A percentile compares a stretch with the other conserved stretches of the same genome.
phyloP scores from a whole-genome alignment of 2,888 invertebrate genomes.

The Sarcophaga caerulescens region DNA sequence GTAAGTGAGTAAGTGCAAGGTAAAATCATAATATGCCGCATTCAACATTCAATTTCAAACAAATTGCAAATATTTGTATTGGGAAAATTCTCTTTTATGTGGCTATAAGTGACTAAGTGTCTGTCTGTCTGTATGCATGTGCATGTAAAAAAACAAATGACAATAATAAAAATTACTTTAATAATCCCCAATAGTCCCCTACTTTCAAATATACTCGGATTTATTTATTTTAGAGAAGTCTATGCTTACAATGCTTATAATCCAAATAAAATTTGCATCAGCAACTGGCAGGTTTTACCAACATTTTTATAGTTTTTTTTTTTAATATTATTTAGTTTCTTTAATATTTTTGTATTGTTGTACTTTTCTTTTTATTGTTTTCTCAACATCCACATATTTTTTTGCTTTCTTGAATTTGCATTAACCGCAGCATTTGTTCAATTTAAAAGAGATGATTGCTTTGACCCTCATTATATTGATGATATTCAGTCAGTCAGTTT shows the following conservation, averaged over 20 bases:
- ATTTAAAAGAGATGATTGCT: slow-evolving; percentile 66
- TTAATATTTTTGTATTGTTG: slow-evolving; percentile 14
- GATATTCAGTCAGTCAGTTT: slow-evolving; percentile 5
- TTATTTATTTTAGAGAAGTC: background rate
- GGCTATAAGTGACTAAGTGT: background rate
- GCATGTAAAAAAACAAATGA: background rate
- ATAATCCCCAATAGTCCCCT: slow-evolving; percentile 35
- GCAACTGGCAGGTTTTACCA: slow-evolving; percentile 55
- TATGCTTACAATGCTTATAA: background rate
- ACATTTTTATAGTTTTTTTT: slow-evolving; percentile 31
- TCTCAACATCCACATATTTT: background rate
- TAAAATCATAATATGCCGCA: slow-evolving; percentile 56
- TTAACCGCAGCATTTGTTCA: slow-evolving; percentile 58
- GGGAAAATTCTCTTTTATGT: slow-evolving; percentile 46
- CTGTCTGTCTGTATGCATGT: background rate
- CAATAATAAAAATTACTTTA: slow-evolving; percentile 50
- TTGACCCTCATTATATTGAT: slow-evolving; percentile 64
- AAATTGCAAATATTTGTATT: slow-evolving; percentile 47
- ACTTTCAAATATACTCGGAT: slow-evolving; percentile 34
- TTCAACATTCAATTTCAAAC: slow-evolving; percentile 67
- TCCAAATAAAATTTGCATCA: slow-evolving; percentile 63
- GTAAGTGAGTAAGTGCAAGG: slow-evolving; percentile 18
- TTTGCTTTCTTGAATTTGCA: slow-evolving; percentile 34
- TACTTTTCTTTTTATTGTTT: slow-evolving; percentile 11
- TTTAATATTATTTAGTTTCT: slow-evolving; percentile 9